These are phyloP conservation scores for Corythoichthys haematopterus DNA, from an alignment of 2,113 vertebrate species.

Conservation along the genomic window DNA sequence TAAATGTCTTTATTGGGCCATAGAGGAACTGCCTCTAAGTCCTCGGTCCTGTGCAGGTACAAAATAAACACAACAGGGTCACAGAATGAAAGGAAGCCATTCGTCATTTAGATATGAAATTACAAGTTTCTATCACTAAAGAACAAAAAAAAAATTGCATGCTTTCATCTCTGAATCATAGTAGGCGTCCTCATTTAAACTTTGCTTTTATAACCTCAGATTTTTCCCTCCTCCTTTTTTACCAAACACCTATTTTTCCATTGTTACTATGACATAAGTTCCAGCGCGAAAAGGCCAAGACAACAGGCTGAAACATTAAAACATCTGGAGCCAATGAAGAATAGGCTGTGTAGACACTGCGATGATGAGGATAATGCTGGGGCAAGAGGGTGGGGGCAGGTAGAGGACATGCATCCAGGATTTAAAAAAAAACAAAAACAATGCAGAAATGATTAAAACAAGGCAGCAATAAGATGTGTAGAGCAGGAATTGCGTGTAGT, in stretches of 20 bases:
- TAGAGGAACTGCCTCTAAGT: conserved; percentile 9
- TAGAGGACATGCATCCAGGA: conserved; percentile 21
- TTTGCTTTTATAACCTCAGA: conserved; percentile 32
- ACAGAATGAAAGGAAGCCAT: neutral
- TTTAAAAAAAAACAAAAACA: conserved; percentile 9
- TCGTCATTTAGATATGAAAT: neutral
- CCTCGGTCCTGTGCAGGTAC: neutral
- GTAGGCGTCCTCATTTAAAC: conserved; percentile 25
- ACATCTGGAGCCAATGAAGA: conserved; percentile 69
- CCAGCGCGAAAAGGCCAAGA: conserved; percentile 36
- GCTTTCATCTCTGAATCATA: neutral
- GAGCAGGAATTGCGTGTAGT: neutral
- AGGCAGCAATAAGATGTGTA: conserved; percentile 2
- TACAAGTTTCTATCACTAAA: neutral
- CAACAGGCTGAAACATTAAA: conserved; percentile 50
- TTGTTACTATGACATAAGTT: conserved; percentile 54
- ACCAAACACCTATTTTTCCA: conserved; percentile 48
- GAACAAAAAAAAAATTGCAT: neutral
- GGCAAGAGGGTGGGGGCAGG: conserved; percentile 19
- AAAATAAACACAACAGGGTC: conserved; percentile 17
- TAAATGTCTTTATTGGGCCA: conserved; percentile 23
- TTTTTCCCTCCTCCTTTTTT: conserved; percentile 5
- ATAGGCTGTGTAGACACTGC: conserved; percentile 38
- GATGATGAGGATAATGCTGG: conserved; percentile 13
- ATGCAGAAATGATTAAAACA: neutral